phyloP scores from a whole-genome alignment of 1,140 invertebrate species.

The Trichonephila clavipes region DNA sequence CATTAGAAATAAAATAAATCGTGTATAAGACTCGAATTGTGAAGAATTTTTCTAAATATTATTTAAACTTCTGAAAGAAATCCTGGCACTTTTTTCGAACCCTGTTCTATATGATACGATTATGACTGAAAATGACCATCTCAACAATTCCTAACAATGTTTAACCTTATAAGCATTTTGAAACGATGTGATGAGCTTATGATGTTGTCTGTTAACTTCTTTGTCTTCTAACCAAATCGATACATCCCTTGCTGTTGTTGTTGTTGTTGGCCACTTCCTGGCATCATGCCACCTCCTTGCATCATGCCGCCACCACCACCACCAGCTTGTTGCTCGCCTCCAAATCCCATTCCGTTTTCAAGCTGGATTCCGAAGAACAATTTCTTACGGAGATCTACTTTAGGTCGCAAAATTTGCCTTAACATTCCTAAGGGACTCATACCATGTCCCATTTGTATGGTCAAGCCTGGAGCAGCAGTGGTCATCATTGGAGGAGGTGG shows the following conservation, averaged over 20 bases:
- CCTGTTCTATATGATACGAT: too few relatives aligned
- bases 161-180: neutral
- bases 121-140: too few relatives aligned
- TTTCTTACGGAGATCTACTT: constrained; percentile 67
- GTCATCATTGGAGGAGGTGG: neutral
- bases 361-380: constrained; percentile 73
- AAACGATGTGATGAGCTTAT: neutral
- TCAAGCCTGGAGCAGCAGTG: neutral
- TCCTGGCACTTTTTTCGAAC: too few relatives aligned
- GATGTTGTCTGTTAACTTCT: neutral
- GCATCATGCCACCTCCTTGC: too few relatives aligned
- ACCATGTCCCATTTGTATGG: constrained; percentile 54
- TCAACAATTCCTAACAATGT: too few relatives aligned
- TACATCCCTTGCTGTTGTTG: neutral
- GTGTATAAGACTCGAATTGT: too few relatives aligned
- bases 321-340: neutral
- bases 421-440: constrained; percentile 51
- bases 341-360: constrained; percentile 71
- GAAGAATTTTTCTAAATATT: too few relatives aligned
- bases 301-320: constrained; percentile 30
- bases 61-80: too few relatives aligned
- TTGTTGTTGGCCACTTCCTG: neutral
- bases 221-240: neutral
- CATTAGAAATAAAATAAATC: too few relatives aligned
- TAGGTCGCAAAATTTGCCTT: constrained; percentile 50